phyloP scores from a whole-genome alignment of 2,113 vertebrate species.

The Xenus cinereus region DNA sequence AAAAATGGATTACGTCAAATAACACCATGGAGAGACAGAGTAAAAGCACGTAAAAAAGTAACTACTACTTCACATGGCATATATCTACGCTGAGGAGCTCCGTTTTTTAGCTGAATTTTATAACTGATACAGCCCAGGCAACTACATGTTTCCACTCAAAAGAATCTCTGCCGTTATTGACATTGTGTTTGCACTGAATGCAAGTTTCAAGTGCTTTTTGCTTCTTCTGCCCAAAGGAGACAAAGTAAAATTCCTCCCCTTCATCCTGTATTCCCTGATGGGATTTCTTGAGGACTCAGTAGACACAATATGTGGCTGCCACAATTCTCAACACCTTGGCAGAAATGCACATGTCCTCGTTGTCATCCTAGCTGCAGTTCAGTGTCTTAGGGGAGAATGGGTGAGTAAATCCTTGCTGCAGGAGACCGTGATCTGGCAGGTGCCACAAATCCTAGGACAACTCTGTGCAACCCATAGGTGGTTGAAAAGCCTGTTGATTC shows the following conservation, averaged over 20 bases:
- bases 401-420: neutral
- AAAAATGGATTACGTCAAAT: neutral
- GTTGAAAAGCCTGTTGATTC: neutral
- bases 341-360: neutral
- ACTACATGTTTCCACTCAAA: neutral
- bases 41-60: neutral
- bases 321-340: neutral
- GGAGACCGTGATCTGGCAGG: neutral
- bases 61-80: neutral
- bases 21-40: neutral
- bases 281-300: neutral
- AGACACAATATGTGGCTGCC: neutral
- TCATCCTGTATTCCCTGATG: too few species aligned
- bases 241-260: neutral
- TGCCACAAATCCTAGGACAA: neutral
- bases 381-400: neutral
- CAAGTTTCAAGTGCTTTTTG: neutral
- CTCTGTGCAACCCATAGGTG: neutral
- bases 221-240: neutral
- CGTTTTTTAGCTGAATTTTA: neutral
- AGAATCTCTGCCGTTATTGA: neutral
- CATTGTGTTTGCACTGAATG: neutral
- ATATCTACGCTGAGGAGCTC: neutral
- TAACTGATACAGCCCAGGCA: neutral
- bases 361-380: neutral